phyloP scores from a whole-genome alignment of 2,888 invertebrate species.

The Agrotis segetum region DNA sequence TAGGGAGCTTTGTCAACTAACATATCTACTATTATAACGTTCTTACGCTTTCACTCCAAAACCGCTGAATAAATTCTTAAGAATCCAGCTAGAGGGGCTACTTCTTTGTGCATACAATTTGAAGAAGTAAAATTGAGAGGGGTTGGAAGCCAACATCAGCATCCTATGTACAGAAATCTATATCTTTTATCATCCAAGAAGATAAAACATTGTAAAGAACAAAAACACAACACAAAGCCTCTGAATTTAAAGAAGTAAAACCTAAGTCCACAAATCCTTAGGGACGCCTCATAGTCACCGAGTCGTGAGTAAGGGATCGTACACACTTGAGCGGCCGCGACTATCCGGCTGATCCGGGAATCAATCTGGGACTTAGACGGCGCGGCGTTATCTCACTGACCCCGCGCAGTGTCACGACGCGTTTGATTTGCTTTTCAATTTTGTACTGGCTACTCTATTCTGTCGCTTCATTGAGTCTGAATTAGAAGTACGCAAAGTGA shows the following conservation, averaged over 20 bases:
- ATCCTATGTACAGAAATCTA: background rate
- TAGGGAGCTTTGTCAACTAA: no score
- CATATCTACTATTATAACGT: no score
- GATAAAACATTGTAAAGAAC: constrained; percentile 20
- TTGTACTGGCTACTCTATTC: constrained; percentile 72
- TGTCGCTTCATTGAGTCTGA: constrained; percentile 59
- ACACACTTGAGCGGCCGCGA: constrained; percentile 81
- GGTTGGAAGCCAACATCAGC: background rate
- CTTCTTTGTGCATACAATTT: no score
- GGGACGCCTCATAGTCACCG: constrained; percentile 81
- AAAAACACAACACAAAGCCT: constrained; percentile 36
- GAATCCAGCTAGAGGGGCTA: no score
- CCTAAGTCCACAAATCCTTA: constrained; percentile 74
- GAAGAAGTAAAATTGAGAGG: no score
- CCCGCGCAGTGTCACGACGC: constrained; percentile 84
- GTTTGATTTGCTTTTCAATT: constrained; percentile 82
- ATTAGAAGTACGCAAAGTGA: constrained; percentile 59
- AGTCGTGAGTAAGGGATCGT: constrained; percentile 87
- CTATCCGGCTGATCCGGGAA: constrained; percentile 86
- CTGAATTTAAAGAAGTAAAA: constrained; percentile 58
- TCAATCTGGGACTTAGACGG: constrained; percentile 87
- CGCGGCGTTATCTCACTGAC: constrained; percentile 87
- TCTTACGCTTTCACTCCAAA: no score
- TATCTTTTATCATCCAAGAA: constrained; percentile 6
- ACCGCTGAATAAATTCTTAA: no score